Conservation (phyloP, 1,140 invertebrate genomes). For the Drosophila funebris region DNA sequence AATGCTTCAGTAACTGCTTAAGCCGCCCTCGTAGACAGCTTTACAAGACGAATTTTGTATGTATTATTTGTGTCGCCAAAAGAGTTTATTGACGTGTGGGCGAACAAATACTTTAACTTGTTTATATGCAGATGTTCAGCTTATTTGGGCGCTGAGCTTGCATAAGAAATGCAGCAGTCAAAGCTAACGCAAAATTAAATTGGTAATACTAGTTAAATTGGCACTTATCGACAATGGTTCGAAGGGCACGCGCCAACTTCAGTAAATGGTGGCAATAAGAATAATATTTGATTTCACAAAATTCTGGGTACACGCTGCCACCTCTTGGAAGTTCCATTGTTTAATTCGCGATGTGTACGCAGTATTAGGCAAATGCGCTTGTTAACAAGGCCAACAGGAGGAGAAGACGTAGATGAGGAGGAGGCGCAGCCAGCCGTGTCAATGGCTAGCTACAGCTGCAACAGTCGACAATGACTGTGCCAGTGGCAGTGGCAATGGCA, state of each 20-base stretch:
- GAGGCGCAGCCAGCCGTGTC: constrained; percentile 6
- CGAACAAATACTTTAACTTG: constrained; percentile 54
- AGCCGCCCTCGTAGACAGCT: background rate
- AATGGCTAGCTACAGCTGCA: constrained; percentile 2
- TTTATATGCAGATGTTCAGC: constrained; percentile 34
- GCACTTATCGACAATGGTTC: constrained; percentile 54
- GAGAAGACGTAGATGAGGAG: background rate
- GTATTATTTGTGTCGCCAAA: background rate
- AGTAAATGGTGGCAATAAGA: constrained; percentile 52
- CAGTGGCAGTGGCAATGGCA: constrained; percentile 1
- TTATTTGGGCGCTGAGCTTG: constrained; percentile 44
- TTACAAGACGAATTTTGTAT: background rate
- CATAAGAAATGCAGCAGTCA: constrained; percentile 38
- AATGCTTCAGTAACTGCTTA: background rate
- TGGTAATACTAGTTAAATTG: constrained; percentile 50
- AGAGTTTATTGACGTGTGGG: constrained; percentile 34
- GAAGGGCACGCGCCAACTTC: constrained; percentile 31
- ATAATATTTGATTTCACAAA: constrained; percentile 76
- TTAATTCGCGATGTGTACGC: constrained; percentile 36
- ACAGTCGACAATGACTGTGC: background rate
- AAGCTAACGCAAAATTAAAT: constrained; percentile 43
- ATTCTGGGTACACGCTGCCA: background rate
- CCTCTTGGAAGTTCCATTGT: constrained; percentile 1
- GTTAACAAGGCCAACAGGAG: constrained; percentile 67
- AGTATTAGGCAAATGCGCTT: constrained; percentile 69